Evolutionary conservation across 2,888 invertebrate species (phyloP).

Genomic region (Bhutanitis thaidina): DNA sequence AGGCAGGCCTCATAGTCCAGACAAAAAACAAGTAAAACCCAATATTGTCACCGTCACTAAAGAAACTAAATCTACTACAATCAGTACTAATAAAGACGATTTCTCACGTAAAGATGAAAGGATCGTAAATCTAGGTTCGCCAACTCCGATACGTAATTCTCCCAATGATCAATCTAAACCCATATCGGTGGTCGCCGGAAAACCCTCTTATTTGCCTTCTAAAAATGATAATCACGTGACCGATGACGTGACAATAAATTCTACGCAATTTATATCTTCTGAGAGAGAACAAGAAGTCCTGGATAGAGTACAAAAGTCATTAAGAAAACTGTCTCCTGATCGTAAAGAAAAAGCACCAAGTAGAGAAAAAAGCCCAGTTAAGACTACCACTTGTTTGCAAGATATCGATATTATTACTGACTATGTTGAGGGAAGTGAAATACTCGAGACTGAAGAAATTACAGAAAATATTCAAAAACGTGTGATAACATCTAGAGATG

Average conservation of each 20-base stretch:
- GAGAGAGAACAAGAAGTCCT: constrained; percentile 64
- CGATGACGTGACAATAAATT: constrained; percentile 13
- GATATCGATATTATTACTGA: constrained; percentile 42
- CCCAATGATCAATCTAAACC: constrained; percentile 23
- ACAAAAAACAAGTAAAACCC: constrained; percentile 13
- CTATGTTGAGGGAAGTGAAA: constrained; percentile 23
- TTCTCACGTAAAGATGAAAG: constrained; percentile 19
- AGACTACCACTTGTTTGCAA: constrained; percentile 46
- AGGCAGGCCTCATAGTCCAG: constrained; percentile 20
- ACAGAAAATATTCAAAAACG: constrained; percentile 22
- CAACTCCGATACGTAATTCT: constrained; percentile 24
- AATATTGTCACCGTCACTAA: not conserved
- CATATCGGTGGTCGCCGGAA: constrained; percentile 25
- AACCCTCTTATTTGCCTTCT: constrained; percentile 25
- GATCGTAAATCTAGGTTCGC: constrained; percentile 5
- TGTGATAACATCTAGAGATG: constrained; percentile 24
- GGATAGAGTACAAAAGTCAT: constrained; percentile 59
- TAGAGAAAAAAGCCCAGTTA: constrained; percentile 47
- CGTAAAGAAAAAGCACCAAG: constrained; percentile 50
- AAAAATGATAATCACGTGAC: constrained; percentile 5
- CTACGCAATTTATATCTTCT: constrained; percentile 45
- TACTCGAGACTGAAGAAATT: constrained; percentile 20
- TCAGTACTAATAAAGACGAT: constrained; percentile 1
- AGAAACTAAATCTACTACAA: constrained; percentile 12
- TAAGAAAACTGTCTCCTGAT: constrained; percentile 62